Evolutionary conservation across 64 coral and sea anemone species (phyloP).

Genomic region (Pachyseris speciosa): DNA sequence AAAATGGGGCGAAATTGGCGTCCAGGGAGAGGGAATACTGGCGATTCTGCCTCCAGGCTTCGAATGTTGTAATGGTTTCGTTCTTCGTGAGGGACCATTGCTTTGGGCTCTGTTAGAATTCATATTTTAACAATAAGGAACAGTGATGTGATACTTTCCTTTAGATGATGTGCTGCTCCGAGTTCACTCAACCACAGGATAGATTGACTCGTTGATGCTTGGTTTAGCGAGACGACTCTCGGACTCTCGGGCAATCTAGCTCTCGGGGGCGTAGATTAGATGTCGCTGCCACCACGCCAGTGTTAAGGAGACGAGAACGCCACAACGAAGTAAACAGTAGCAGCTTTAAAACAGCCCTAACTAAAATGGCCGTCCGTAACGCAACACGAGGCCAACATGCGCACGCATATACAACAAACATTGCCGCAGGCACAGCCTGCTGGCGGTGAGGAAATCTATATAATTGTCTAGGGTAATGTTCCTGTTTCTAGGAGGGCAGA

Average conservation of each 20-base stretch:
- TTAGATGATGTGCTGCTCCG: not conserved
- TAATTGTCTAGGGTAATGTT: too few species aligned
- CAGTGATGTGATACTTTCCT: not conserved
- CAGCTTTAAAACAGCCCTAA: not conserved
- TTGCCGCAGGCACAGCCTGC: not conserved
- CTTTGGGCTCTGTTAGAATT: constrained; percentile 6
- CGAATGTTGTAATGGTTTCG: not conserved
- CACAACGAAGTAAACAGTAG: too few species aligned
- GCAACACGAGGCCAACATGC: not conserved
- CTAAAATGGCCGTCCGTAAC: not conserved
- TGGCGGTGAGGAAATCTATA: too few species aligned
- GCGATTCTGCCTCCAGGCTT: constrained; percentile 11
- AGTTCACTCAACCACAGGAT: not conserved
- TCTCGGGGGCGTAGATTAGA: too few species aligned
- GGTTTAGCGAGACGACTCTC: not conserved
- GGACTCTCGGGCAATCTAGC: not conserved
- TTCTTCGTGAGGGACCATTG: constrained; percentile 8
- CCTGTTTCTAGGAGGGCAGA: too few species aligned
- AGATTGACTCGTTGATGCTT: not conserved
- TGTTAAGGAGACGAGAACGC: too few species aligned
- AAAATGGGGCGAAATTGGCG: not conserved
- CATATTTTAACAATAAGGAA: not conserved
- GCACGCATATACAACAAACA: not conserved
- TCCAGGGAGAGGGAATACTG: constrained; percentile 1
- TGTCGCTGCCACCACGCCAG: too few species aligned